Percentiles rank a stretch among this genome's conserved stretches.
phyloP scores from a whole-genome alignment of 2,113 vertebrate species.

The Cinclus mexicanus region DNA sequence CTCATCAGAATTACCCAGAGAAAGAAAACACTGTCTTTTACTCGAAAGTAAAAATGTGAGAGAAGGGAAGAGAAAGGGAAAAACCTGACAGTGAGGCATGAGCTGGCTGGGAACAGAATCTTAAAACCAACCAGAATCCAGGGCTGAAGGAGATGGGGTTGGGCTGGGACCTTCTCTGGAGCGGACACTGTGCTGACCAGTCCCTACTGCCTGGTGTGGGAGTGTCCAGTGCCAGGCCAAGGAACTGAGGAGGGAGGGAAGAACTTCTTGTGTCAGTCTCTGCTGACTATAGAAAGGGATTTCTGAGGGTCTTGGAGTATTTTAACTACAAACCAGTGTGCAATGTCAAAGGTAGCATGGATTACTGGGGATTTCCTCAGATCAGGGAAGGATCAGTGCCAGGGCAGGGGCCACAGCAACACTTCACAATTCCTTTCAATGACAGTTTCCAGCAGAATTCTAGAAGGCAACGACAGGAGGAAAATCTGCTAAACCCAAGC shows the following conservation, averaged over 20 bases:
- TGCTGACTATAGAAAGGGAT: background rate
- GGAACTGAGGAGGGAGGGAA: background rate
- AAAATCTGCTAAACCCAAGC: background rate
- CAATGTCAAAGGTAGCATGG: background rate
- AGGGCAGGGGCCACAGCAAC: background rate
- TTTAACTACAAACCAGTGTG: background rate
- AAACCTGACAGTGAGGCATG: background rate
- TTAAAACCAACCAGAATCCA: background rate
- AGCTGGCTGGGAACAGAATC: background rate
- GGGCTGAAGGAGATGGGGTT: rapidly evolving
- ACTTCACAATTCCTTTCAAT: background rate
- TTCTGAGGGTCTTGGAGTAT: background rate
- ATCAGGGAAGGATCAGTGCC: background rate
- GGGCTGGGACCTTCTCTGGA: background rate
- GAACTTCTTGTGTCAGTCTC: background rate
- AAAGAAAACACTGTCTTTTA: background rate
- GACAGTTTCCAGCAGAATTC: background rate
- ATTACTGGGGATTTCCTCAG: rapidly evolving
- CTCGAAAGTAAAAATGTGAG: background rate
- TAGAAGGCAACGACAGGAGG: background rate
- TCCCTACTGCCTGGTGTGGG: background rate
- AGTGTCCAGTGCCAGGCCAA: rapidly evolving
- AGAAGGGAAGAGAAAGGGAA: background rate
- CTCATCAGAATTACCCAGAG: background rate
- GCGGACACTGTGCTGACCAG: background rate